Evolutionary conservation across 2,797 vertebrate species (phyloP), one percentile per base, ranked within the genome.

Genomic region (Spinus pinus): DNA sequence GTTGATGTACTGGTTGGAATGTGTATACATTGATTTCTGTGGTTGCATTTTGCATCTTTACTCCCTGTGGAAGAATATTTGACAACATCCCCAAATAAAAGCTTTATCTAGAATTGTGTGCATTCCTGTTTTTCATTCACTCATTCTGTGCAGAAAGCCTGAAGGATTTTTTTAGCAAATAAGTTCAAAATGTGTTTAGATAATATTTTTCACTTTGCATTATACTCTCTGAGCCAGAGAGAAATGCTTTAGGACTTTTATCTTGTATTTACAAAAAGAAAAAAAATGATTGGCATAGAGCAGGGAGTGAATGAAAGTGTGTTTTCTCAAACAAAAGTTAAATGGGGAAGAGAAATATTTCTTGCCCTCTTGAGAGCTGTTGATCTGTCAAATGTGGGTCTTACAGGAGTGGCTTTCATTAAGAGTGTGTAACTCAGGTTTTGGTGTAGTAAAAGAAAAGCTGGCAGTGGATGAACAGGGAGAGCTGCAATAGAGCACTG

Each of bases 321-420:
- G 58, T 72, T 93, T 95, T 72, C 47, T 51, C 69, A 78, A 78
- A 91, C 90, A 94, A 75, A 93, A 91, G 87, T 81, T 91, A 91
- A 90, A 90, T 41, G 41, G 71, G 61, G 62, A 83, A 69, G 66
- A 65, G 81, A 95, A 94, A 73, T 94, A 86, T 72, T 93, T 96
- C 84, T 81, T 88, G 41, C 41, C 15, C 90, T 92, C 88, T 74
- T 79, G 81, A 91, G 92, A n/a, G 57, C 75, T 81, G 58, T 92
- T 81, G 62, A 65, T 79, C 54, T 93, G 75, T 92, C 92, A 86
- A 12, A 81, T 54, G 37, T 72, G 65, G 61, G 47, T 67, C 77
- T 86, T 86, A 49, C 0, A 95, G 87, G 84, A 95, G 91, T 81
- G 81, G 66, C 31, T 20, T 92, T 90, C 70, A 56, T 83, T 88